phyloP scores from a whole-genome alignment of 1,140 invertebrate genomes.

The Xylocopa sonorina region DNA sequence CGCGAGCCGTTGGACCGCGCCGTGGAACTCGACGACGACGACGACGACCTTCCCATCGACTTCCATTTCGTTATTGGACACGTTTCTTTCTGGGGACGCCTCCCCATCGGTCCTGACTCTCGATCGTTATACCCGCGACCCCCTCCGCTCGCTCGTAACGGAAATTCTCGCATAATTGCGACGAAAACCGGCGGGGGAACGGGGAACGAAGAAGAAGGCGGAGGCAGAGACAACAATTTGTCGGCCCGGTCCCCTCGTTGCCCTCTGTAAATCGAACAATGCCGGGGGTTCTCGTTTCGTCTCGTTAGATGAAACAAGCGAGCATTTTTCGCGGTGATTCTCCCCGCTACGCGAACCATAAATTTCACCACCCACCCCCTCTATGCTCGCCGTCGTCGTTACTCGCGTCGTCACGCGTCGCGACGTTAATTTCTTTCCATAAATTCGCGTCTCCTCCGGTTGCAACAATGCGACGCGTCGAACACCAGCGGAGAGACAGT shows the following conservation, averaged over 20 bases:
- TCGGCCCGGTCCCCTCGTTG: neutral
- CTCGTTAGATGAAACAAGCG: neutral
- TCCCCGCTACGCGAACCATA: neutral
- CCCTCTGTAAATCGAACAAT: neutral
- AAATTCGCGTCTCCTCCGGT: neutral
- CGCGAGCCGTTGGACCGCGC: constrained; percentile 14
- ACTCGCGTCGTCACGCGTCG: neutral
- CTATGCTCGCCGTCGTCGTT: constrained; percentile 16
- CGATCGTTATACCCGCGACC: neutral
- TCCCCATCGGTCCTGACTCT: neutral
- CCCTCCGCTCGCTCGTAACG: neutral
- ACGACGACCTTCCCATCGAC: no score
- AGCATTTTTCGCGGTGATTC: neutral
- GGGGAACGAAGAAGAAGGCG: neutral
- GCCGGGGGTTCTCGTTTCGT: neutral
- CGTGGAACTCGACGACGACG: no score
- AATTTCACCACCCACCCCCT: no score
- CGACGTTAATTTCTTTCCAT: constrained; percentile 34
- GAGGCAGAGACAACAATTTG: neutral
- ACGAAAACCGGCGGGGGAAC: neutral
- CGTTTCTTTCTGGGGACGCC: constrained; percentile 26
- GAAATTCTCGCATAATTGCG: constrained; percentile 19
- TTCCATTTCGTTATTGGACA: constrained; percentile 58
- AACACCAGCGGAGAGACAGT: neutral
- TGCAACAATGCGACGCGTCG: constrained; percentile 27